Percentiles rank a stretch among this genome's conserved stretches.
Conservation (phyloP, 2,888 invertebrate genomes). For the Ornithoptera priamus region DNA sequence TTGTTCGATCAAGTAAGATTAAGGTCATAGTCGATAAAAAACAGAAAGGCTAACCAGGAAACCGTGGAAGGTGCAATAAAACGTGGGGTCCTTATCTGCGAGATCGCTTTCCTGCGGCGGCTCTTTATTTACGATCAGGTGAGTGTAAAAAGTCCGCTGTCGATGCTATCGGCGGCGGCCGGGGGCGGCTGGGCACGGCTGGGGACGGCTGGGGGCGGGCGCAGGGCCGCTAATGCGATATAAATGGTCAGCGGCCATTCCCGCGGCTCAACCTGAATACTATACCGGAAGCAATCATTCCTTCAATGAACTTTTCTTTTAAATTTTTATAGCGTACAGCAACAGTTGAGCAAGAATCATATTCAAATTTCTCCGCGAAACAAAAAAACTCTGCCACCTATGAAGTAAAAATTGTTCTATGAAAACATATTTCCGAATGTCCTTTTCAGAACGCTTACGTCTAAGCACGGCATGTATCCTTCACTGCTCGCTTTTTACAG, state of each 20-base stretch:
- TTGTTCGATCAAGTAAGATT: too few relatives aligned
- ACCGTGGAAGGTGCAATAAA: not conserved
- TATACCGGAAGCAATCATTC: too few relatives aligned
- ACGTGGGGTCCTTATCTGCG: not conserved
- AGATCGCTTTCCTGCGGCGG: not conserved
- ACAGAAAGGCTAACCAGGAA: not conserved
- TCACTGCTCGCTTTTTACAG: conserved; percentile 66
- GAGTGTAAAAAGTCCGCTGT: conserved; percentile 18
- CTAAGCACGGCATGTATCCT: conserved; percentile 47
- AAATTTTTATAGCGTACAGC: too few relatives aligned
- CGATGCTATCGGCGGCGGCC: conserved; percentile 46
- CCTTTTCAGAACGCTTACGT: conserved; percentile 42
- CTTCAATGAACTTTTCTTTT: too few relatives aligned
- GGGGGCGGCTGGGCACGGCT: conserved; percentile 51
- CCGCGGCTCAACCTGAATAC: not conserved
- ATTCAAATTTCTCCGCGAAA: too few relatives aligned
- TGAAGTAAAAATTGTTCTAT: not conserved
- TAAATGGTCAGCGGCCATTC: conserved; percentile 60
- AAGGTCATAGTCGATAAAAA: not conserved
- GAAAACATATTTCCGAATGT: conserved; percentile 6
- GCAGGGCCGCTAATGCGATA: conserved; percentile 73
- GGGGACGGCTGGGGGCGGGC: conserved; percentile 51
- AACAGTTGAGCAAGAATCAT: too few relatives aligned
- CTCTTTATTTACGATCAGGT: conserved; percentile 17
- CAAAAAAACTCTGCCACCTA: too few relatives aligned